A percentile compares a stretch with the other conserved stretches of the same genome.
Evolutionary conservation across 1,140 invertebrate species (phyloP).

Genomic region (Nebria ingens): DNA sequence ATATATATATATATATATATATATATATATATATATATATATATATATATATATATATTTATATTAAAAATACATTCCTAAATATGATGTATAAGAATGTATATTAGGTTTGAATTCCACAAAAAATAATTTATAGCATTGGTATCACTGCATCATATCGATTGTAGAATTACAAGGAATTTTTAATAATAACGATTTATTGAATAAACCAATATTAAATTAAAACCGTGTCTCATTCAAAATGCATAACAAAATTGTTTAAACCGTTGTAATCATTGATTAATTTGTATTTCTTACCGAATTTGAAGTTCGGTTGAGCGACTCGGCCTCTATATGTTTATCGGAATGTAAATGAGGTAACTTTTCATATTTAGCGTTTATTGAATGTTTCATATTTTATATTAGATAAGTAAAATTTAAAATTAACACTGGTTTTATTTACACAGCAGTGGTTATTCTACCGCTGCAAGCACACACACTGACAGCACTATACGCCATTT

Average conservation of each 20-base stretch:
- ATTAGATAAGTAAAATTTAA: neutral
- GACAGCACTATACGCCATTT: neutral
- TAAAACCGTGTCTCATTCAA: neutral
- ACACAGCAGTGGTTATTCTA: neutral
- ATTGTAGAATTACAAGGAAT: too few species aligned
- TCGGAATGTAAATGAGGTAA: slow-evolving; percentile 6
- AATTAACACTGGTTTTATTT: neutral
- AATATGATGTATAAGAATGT: neutral
- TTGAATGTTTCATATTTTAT: slow-evolving; percentile 4
- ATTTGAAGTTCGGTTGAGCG: neutral
- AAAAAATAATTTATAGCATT: too few species aligned
- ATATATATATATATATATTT: too few species aligned
- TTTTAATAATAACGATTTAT: too few species aligned
- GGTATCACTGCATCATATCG: neutral
- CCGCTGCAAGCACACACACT: neutral
- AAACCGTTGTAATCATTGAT: neutral
- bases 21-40: too few species aligned
- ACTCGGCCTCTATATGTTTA: slow-evolving; percentile 2
- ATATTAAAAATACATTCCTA: too few species aligned
- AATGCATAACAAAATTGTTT: neutral
- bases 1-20: too few species aligned
- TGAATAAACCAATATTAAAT: too few species aligned
- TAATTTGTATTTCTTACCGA: neutral
- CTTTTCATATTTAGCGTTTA: slow-evolving; percentile 4
- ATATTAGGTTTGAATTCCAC: too few species aligned